Conservation (phyloP, 2,797 vertebrate species). For the Brachyrhaphis roseni region DNA sequence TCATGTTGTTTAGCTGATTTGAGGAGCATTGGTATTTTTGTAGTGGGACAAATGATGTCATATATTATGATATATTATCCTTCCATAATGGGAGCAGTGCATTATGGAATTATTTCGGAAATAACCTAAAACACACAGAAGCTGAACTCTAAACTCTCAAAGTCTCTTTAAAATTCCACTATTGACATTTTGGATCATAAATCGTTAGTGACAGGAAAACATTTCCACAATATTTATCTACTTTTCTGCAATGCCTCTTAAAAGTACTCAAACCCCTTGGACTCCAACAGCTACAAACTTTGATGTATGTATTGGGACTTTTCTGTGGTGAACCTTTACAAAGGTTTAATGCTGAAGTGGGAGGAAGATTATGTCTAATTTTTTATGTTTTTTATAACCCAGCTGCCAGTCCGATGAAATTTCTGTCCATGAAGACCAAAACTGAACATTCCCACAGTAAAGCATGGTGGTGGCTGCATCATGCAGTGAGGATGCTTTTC, state of each 20-base stretch:
- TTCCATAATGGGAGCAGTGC: not conserved
- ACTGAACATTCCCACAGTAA: not conserved
- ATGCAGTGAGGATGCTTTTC: not conserved
- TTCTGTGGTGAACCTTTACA: not conserved
- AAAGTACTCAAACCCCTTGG: not conserved
- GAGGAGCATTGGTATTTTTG: not conserved
- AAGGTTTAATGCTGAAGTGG: not conserved
- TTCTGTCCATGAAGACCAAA: not conserved
- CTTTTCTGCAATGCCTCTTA: not conserved
- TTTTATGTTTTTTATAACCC: not conserved
- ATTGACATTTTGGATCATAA: not conserved
- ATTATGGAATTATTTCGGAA: no score
- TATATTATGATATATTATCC: not conserved
- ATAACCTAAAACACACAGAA: not conserved
- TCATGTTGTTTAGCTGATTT: not conserved
- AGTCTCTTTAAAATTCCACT: not conserved
- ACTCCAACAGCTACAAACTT: not conserved
- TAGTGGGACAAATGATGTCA: not conserved
- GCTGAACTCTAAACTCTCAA: no score
- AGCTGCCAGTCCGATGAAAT: not conserved
- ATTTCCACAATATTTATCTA: not conserved
- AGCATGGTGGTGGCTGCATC: not conserved
- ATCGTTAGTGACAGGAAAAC: not conserved
- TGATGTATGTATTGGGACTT: not conserved
- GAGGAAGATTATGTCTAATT: not conserved